Percentiles rank a stretch among this genome's conserved stretches.
Evolutionary conservation across 2,797 vertebrate genomes (phyloP).

Genomic region (Heteromormyrus szaboi): DNA sequence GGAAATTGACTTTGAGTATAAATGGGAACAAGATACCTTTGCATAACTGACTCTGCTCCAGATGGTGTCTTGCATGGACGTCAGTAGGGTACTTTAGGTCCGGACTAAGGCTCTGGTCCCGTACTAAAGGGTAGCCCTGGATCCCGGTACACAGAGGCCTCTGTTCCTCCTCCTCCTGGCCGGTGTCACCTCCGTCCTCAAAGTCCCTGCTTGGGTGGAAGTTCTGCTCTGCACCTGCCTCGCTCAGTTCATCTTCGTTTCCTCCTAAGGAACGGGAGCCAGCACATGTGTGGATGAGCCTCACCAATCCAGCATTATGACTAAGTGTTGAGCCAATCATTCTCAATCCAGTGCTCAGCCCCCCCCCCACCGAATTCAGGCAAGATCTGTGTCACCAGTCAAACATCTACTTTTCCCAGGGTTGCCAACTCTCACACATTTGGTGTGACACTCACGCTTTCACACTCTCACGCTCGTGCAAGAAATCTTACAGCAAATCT

Average conservation of each 20-base stretch:
- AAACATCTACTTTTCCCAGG: neutral
- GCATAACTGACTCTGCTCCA: constrained; percentile 60
- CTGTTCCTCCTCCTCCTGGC: constrained; percentile 69
- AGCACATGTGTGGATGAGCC: constrained; percentile 36
- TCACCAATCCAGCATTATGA: neutral
- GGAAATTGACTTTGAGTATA: constrained; percentile 15
- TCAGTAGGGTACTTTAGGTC: constrained; percentile 58
- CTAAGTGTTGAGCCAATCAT: neutral
- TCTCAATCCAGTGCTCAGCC: neutral
- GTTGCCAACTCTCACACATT: neutral
- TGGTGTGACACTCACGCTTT: neutral
- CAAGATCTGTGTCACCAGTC: neutral
- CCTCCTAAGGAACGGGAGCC: constrained; percentile 46
- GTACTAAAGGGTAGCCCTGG: constrained; percentile 68
- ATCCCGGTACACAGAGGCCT: constrained; percentile 76
- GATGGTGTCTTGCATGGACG: constrained; percentile 51
- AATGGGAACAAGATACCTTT: constrained; percentile 64
- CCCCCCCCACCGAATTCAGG: neutral
- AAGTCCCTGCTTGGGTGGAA: constrained; percentile 42
- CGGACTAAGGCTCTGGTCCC: constrained; percentile 62
- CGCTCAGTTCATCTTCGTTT: constrained; percentile 49
- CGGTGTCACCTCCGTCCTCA: constrained; percentile 56
- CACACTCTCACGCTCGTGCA: neutral
- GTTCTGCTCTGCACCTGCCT: constrained; percentile 51
- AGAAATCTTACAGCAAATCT: neutral